phyloP scores from a whole-genome alignment of 2,888 invertebrate genomes.

The Anorthoa munda region DNA sequence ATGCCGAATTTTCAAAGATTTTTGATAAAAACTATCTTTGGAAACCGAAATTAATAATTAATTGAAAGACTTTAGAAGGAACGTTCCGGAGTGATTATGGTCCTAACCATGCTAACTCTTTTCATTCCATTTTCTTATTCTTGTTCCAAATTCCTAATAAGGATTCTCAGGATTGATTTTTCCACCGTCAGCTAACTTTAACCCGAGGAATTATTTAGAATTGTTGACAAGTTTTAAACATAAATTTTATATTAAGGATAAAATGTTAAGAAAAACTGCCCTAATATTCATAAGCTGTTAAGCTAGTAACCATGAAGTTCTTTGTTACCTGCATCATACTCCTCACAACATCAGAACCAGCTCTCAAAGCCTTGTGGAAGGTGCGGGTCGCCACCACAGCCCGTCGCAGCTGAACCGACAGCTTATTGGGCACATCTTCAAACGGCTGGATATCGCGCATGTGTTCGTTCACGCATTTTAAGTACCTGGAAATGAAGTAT shows the following conservation, averaged over 20 bases:
- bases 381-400: constrained; percentile 98
- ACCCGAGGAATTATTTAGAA: too few species aligned
- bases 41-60: neutral
- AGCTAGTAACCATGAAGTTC: too few species aligned
- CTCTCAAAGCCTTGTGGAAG: constrained; percentile 96
- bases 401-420: constrained; percentile 96
- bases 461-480: constrained; percentile 96
- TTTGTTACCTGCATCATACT: constrained; percentile 93
- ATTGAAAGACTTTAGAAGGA: neutral
- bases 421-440: constrained; percentile 98
- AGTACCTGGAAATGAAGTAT: constrained; percentile 91
- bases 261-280: neutral
- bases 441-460: constrained; percentile 98
- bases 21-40: neutral
- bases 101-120: neutral
- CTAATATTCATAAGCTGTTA: neutral
- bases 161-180: neutral
- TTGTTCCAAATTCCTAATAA: neutral
- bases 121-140: neutral
- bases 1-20: neutral
- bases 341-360: constrained; percentile 95
- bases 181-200: too few species aligned
- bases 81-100: too few species aligned
- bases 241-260: too few species aligned
- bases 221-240: too few species aligned